These are phyloP conservation scores for Epizoanthus rinbou DNA, from an alignment of 92 coral and sea anemone genomes.

Conservation along the genomic window DNA sequence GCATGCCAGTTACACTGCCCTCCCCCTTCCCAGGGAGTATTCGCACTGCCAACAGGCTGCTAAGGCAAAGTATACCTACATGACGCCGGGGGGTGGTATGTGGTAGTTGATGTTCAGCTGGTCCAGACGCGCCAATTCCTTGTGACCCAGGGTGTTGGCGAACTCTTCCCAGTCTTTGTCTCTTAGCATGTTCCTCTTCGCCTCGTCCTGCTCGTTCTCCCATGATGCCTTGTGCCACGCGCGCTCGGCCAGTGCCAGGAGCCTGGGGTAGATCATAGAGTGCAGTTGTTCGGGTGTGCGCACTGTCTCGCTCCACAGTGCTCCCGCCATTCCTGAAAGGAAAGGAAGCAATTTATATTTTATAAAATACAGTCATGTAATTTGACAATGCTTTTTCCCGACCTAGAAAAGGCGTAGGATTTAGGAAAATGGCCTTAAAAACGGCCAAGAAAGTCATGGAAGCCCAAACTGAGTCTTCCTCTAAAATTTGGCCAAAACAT, in stretches of 20 bases:
- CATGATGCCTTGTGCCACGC: conserved; percentile 96
- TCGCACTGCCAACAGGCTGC: no score
- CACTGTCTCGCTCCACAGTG: conserved; percentile 95
- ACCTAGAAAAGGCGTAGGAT: no score
- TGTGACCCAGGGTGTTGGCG: conserved; percentile 88
- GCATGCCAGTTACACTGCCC: no score
- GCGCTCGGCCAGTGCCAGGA: conserved; percentile 95
- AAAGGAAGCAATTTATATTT: background rate
- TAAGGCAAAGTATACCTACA: no score
- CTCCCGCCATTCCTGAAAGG: conserved; percentile 85
- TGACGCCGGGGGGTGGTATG: conserved; percentile 87
- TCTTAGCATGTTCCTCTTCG: conserved; percentile 47
- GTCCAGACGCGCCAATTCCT: conserved; percentile 85
- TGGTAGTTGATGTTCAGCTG: conserved; percentile 82
- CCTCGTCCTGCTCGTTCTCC: conserved; percentile 73
- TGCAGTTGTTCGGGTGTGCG: conserved; percentile 90
- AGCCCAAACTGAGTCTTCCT: no score
- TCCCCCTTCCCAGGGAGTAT: no score
- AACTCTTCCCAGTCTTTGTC: conserved; percentile 87
- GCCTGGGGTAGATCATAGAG: conserved; percentile 90
- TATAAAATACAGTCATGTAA: background rate
- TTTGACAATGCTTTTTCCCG: no score
- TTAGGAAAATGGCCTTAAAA: no score
- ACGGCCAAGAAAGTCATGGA: no score
- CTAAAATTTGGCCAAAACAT: no score